Evolutionary conservation across 2,113 vertebrate genomes (phyloP).

Genomic region (Malurus melanocephalus): DNA sequence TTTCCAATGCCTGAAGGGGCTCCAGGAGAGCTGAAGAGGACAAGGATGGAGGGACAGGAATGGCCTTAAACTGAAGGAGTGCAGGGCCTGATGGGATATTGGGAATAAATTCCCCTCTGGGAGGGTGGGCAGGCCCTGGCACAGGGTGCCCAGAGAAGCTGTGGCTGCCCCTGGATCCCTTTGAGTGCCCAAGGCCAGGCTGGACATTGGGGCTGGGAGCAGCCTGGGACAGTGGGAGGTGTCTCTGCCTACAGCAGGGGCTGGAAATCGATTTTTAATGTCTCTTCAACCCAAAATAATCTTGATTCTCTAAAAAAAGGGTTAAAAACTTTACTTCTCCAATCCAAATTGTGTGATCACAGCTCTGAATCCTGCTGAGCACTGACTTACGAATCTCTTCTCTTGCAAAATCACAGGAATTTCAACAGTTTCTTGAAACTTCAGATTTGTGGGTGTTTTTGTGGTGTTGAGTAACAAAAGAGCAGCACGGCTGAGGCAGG

Average conservation of each 20-base stretch:
- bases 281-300: not conserved
- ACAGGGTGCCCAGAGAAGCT: not conserved
- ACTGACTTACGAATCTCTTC: not conserved
- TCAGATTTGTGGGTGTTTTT: not conserved
- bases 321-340: not conserved
- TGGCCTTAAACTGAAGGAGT: not conserved
- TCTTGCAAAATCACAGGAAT: not conserved
- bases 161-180: not conserved
- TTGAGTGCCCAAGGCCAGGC: not conserved
- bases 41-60: not conserved
- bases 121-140: not conserved
- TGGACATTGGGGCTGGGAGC: not conserved
- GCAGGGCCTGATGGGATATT: no score
- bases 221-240: not conserved
- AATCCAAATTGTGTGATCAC: not conserved
- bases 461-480: not conserved
- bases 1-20: not conserved
- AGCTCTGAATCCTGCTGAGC: not conserved
- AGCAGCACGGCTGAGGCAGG: not conserved
- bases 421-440: not conserved
- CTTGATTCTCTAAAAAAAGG: not conserved
- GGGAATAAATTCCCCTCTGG: no score
- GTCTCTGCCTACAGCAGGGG: not conserved
- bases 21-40: not conserved
- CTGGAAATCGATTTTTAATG: accelerated